Conservation (phyloP, 2,888 invertebrate species). For the Pammene fasciana region DNA sequence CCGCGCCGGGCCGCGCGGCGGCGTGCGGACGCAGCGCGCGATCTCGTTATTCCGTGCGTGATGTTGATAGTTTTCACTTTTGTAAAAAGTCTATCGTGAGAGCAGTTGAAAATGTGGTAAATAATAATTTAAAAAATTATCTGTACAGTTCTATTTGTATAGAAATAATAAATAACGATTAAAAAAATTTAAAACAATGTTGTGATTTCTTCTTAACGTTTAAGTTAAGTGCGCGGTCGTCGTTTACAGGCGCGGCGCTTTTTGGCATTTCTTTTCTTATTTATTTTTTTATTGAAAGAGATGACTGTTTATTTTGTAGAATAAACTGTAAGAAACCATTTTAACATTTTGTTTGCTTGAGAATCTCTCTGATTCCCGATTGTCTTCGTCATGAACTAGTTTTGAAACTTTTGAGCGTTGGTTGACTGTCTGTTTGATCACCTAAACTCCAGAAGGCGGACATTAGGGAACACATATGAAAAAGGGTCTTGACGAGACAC, state of each 20-base stretch:
- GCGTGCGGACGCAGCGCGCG: slow-evolving; percentile 60
- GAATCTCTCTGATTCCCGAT: slow-evolving; percentile 57
- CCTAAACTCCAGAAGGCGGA: not conserved
- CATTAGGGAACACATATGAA: too few relatives aligned
- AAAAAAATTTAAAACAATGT: slow-evolving; percentile 79
- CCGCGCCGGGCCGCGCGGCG: slow-evolving; percentile 8
- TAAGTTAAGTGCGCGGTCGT: slow-evolving; percentile 65
- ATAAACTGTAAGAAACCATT: slow-evolving; percentile 79
- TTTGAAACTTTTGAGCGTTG: slow-evolving; percentile 3
- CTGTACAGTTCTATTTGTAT: slow-evolving; percentile 86
- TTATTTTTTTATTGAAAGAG: slow-evolving; percentile 73
- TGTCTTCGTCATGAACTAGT: slow-evolving; percentile 43
- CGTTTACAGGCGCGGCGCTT: slow-evolving; percentile 55
- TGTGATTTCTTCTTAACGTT: slow-evolving; percentile 78
- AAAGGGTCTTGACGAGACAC: not conserved
- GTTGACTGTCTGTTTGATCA: not conserved
- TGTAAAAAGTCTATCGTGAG: slow-evolving; percentile 84
- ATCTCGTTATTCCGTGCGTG: slow-evolving; percentile 78
- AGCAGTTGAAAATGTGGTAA: slow-evolving; percentile 79
- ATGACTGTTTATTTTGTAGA: slow-evolving; percentile 81
- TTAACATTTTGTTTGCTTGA: slow-evolving; percentile 69
- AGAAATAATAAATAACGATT: slow-evolving; percentile 84
- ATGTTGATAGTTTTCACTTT: slow-evolving; percentile 84
- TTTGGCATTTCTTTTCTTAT: slow-evolving; percentile 69
- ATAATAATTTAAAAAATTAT: slow-evolving; percentile 82